Percentiles rank a stretch among this genome's conserved stretches.
These are phyloP conservation scores for Melanaphis sacchari DNA, from an alignment of 1,140 invertebrate species.

Conservation along the genomic window DNA sequence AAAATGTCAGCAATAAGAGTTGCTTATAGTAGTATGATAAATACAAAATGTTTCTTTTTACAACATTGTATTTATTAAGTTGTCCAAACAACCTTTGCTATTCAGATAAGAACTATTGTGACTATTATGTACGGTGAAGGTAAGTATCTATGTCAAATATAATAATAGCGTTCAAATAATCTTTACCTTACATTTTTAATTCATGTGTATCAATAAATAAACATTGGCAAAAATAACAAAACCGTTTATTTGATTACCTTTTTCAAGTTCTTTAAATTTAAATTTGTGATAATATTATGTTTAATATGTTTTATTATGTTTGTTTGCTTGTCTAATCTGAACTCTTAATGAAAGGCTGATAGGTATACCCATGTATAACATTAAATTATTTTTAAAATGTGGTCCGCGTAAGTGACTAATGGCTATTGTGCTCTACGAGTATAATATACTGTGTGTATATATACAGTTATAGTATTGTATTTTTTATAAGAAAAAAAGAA, in stretches of 20 bases:
- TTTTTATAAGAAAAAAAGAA: background rate
- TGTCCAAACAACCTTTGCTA: background rate
- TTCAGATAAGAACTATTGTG: background rate
- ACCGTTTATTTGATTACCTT: background rate
- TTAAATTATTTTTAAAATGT: background rate
- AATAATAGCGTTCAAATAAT: background rate
- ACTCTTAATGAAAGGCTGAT: background rate
- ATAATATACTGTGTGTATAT: too few relatives aligned
- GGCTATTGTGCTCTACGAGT: background rate
- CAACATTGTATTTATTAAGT: background rate
- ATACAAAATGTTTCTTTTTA: background rate
- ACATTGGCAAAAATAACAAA: constrained; percentile 1
- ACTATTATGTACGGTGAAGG: background rate
- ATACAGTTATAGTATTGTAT: background rate
- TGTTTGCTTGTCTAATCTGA: background rate
- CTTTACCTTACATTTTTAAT: background rate
- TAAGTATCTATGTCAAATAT: background rate
- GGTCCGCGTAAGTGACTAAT: background rate
- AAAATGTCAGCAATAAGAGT: background rate
- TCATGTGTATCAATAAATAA: background rate
- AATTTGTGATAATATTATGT: background rate
- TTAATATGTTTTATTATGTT: background rate
- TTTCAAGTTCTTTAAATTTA: background rate
- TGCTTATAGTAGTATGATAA: background rate
- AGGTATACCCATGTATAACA: background rate